Evolutionary conservation across 2,797 vertebrate genomes (phyloP).

Genomic region (Schizopygopsis pylzovi): DNA sequence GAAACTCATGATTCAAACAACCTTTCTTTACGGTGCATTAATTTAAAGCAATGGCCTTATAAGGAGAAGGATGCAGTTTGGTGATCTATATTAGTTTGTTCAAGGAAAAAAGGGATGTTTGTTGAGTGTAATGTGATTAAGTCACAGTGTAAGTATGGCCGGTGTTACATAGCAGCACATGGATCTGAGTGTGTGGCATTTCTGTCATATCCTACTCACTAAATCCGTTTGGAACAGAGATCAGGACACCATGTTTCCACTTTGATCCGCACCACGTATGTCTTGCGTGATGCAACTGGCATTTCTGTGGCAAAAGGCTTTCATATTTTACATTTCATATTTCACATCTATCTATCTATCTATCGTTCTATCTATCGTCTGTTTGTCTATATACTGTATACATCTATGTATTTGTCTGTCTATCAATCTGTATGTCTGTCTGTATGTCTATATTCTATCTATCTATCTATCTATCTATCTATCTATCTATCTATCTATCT

Average conservation of each 20-base stretch:
- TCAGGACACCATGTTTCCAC: conserved; percentile 13
- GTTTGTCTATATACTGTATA: background rate
- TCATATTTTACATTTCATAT: background rate
- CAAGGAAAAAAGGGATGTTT: conserved; percentile 21
- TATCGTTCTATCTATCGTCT: background rate
- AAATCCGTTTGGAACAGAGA: conserved; percentile 41
- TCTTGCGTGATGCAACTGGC: conserved; percentile 25
- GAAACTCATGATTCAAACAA: conserved; percentile 32
- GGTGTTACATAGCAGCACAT: background rate
- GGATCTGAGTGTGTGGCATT: conserved; percentile 20
- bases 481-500: background rate
- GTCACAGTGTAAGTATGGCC: conserved; percentile 14
- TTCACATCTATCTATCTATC: background rate
- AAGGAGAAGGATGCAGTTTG: conserved; percentile 22
- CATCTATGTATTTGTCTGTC: background rate
- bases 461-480: background rate
- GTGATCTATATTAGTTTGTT: conserved; percentile 26
- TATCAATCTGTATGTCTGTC: background rate
- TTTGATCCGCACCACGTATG: conserved; percentile 9
- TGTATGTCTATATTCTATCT: background rate
- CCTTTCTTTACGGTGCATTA: conserved; percentile 36
- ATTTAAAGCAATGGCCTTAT: conserved; percentile 46
- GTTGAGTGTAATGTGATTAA: conserved; percentile 13
- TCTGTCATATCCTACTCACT: conserved; percentile 35
- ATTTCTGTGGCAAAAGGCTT: background rate